Base-by-base conservation (phyloP, 1,140 invertebrate genomes). In the Procambarus virginalis region DNA sequence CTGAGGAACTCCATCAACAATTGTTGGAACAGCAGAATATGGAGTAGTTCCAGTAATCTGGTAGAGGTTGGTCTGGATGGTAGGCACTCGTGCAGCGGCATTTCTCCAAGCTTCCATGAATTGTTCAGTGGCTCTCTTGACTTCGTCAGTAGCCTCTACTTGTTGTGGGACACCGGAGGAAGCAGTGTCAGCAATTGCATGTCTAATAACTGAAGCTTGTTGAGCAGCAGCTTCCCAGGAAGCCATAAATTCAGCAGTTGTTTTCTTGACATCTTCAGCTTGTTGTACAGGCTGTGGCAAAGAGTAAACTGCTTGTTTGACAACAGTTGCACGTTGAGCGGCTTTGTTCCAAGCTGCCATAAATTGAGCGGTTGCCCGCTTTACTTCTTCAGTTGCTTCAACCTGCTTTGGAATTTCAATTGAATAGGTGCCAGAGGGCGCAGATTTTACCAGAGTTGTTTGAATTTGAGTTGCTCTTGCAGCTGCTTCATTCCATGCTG, bases 61-160 rank as follows among this genome's bases (percentile, higher is more conserved):
- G 34, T 34, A 34, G 34, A 34, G 34, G 34, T 34, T 34, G 34
- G 34, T 34, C 34, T 34, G 34, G 1, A 34, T 34, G 34, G 34
- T 1, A 34, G 34, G 34, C 34, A 34, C 84, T 14, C 84, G 48
- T 9, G 64, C 9, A 55, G 86, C 86, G 64, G 86, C 86, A 22
- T 45, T 51, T 17, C 78, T 79, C 78, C 79, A 88, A 5, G 79
- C 86, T 14, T 49, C 60, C 86, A 88, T 88, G 60, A 86, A 86
- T 78, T 45, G 55, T 55, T 46, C 75, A 4, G 84, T 86, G 20
- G 84, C 84, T 48, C 51, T 68, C 58, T 79, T 64, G 9, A 86
- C 84, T 49, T 86, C 84, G 48, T 78, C 51, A 20, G 82, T 84
- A 34, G 68, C 60, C 45, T 73, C n/a, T 3, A 84, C 82, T 8